A percentile compares a stretch with the other conserved stretches of the same genome.
Evolutionary conservation across 1,140 invertebrate species (phyloP).

Genomic region (Choristoneura fumiferana): DNA sequence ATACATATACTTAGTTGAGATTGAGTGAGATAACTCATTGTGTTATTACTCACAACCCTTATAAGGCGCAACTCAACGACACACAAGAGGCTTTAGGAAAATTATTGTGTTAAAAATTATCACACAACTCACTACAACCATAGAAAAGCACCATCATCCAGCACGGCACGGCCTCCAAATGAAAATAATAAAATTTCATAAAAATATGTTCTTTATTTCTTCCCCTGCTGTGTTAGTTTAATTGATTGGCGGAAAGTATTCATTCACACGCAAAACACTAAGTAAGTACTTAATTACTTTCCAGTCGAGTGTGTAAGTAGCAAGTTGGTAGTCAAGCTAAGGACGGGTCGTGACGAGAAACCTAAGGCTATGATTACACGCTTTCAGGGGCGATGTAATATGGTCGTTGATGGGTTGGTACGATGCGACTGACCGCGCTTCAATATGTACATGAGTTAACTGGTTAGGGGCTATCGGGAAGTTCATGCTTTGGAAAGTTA

Average conservation of each 20-base stretch:
- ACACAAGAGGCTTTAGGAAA: too few relatives aligned
- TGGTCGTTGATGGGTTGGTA: neutral
- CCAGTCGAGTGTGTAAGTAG: slow-evolving; percentile 1
- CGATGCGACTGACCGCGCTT: slow-evolving; percentile 1
- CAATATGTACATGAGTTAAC: neutral
- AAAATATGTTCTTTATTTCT: slow-evolving; percentile 1
- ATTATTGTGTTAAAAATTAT: too few relatives aligned
- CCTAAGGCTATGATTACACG: slow-evolving; percentile 6
- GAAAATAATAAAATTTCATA: too few relatives aligned
- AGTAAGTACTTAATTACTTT: slow-evolving; percentile 8
- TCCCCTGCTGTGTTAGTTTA: neutral
- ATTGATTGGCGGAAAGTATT: neutral
- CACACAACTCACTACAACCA: too few relatives aligned
- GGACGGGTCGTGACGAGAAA: neutral
- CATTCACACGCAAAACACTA: neutral
- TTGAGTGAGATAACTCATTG: too few relatives aligned
- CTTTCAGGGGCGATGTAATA: slow-evolving; percentile 8
- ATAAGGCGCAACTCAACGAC: too few relatives aligned
- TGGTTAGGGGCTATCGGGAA: slow-evolving; percentile 1
- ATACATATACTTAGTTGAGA: too few relatives aligned
- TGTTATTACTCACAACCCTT: too few relatives aligned
- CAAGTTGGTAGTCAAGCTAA: neutral
- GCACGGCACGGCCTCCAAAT: too few relatives aligned
- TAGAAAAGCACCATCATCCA: too few relatives aligned
- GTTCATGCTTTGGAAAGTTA: slow-evolving; percentile 18